A percentile compares a stretch with the other conserved stretches of the same genome.
Evolutionary conservation across 2,113 vertebrate genomes (phyloP).

Genomic region (Catharus minimus): DNA sequence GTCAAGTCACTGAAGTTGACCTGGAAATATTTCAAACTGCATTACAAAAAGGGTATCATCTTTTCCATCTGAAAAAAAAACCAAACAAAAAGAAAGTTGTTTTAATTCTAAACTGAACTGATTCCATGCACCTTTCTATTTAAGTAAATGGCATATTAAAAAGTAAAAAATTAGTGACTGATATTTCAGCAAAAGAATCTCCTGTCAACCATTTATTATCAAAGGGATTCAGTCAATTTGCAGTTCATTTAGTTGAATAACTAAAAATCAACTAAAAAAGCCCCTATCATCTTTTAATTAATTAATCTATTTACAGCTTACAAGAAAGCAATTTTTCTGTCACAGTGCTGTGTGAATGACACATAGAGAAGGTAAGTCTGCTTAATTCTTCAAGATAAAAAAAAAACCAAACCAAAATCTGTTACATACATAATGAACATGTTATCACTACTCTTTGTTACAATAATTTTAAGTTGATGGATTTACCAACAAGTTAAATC

Average conservation of each 20-base stretch:
- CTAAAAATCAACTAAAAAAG: background rate
- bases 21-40: background rate
- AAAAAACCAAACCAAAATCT: fast-evolving
- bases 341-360: background rate
- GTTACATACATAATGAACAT: background rate
- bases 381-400: background rate
- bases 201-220: background rate
- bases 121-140: background rate
- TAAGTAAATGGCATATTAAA: background rate
- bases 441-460: background rate
- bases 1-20: background rate
- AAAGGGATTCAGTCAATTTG: background rate
- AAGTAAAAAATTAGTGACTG: background rate
- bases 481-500: background rate
- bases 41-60: background rate
- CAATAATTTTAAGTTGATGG: background rate
- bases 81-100: background rate
- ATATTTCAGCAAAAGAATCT: background rate
- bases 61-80: background rate
- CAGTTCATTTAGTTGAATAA: background rate
- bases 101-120: background rate
- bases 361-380: background rate
- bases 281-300: background rate
- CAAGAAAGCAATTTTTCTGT: background rate
- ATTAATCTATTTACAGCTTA: background rate